A percentile compares a stretch with the other conserved stretches of the same genome.
Conservation (phyloP, 2,888 invertebrate species). For the Steinernema hermaphroditum region DNA sequence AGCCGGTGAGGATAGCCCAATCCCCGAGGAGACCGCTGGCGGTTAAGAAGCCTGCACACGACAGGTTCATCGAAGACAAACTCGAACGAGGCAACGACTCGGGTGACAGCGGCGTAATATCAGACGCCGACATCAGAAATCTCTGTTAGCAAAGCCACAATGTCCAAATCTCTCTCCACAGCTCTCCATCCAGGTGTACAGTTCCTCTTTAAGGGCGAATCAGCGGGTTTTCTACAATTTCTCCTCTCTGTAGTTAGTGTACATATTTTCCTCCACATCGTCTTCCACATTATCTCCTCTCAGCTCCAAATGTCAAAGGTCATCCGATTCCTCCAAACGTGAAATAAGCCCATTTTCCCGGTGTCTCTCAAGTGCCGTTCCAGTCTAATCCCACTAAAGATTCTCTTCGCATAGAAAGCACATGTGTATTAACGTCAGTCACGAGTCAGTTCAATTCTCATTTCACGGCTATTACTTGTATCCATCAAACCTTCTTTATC, state of each 20-base stretch:
- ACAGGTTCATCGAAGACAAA: constrained; percentile 16
- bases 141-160: not conserved
- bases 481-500: no score
- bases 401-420: no score
- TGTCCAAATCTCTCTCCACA: constrained; percentile 9
- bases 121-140: constrained; percentile 23
- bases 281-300: no score
- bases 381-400: no score
- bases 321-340: no score
- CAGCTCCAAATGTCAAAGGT: no score
- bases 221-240: constrained; percentile 9
- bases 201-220: constrained; percentile 18
- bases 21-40: not conserved
- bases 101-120: constrained; percentile 25
- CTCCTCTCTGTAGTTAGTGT: constrained; percentile 1
- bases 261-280: not conserved
- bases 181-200: constrained; percentile 12
- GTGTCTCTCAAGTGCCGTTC: no score
- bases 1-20: constrained; percentile 4
- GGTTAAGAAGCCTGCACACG: not conserved
- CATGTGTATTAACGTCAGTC: no score
- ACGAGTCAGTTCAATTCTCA: no score
- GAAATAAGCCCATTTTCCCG: no score
- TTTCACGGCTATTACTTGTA: no score
- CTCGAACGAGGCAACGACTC: constrained; percentile 26